phyloP scores from a whole-genome alignment of 2,113 vertebrate genomes.

The Hemiprocne comata region DNA sequence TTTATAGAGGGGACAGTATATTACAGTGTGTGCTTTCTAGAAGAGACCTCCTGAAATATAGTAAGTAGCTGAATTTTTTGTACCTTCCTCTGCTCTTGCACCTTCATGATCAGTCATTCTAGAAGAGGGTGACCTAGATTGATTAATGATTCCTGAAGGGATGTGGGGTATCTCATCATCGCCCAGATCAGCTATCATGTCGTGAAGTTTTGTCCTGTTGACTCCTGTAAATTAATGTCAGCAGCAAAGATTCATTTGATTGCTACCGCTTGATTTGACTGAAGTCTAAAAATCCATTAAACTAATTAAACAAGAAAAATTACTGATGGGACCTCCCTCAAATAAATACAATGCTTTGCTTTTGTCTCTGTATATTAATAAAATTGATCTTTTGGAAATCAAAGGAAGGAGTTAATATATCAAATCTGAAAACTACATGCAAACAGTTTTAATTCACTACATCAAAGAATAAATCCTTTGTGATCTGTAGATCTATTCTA shows the following conservation, averaged over 20 bases:
- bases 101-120: slow-evolving; percentile 85
- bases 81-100: slow-evolving; percentile 85
- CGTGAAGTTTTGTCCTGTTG: slow-evolving; percentile 83
- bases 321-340: slow-evolving; percentile 47
- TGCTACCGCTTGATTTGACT: slow-evolving; percentile 69
- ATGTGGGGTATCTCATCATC: slow-evolving; percentile 82
- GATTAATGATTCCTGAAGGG: slow-evolving; percentile 82
- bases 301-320: slow-evolving; percentile 53
- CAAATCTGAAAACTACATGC: slow-evolving; percentile 30
- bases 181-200: slow-evolving; percentile 85
- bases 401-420: slow-evolving; percentile 12
- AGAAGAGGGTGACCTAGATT: slow-evolving; percentile 82
- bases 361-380: slow-evolving; percentile 18
- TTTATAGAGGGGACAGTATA: slow-evolving; percentile 42
- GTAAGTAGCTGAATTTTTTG: slow-evolving; percentile 75
- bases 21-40: slow-evolving; percentile 24
- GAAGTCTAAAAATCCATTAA: slow-evolving; percentile 68
- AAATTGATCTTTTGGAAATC: slow-evolving; percentile 8
- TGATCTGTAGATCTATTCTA: slow-evolving; percentile 15
- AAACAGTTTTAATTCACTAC: slow-evolving; percentile 10
- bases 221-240: slow-evolving; percentile 83
- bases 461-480: neutral
- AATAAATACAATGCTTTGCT: slow-evolving; percentile 46
- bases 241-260: slow-evolving; percentile 79
- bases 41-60: slow-evolving; percentile 68